Evolutionary conservation across 2,888 invertebrate species (phyloP).

Genomic region (Entomobrya multifasciata): DNA sequence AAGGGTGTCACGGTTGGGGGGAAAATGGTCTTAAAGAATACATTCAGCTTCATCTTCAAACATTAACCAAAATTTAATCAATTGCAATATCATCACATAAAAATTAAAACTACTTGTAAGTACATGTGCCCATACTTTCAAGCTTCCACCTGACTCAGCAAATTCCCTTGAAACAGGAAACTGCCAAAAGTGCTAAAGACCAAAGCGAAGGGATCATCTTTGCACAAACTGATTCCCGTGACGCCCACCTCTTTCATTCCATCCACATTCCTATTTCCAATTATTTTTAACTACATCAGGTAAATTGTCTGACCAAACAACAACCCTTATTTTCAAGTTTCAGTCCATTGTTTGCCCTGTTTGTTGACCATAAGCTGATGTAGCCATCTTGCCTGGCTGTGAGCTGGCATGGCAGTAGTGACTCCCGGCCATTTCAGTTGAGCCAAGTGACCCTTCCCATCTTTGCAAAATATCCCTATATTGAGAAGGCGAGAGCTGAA

Average conservation of each 20-base stretch:
- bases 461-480: constrained; percentile 47
- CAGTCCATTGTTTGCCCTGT: constrained; percentile 72
- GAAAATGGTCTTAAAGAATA: too few relatives aligned
- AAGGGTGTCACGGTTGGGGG: too few relatives aligned
- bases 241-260: constrained; percentile 78
- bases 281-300: constrained; percentile 76
- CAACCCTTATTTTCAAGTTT: constrained; percentile 75
- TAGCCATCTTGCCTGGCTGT: constrained; percentile 76
- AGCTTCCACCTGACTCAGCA: constrained; percentile 74
- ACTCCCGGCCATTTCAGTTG: neutral
- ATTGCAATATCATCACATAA: too few relatives aligned
- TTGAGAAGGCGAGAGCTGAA: constrained; percentile 58
- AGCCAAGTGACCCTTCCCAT: constrained; percentile 4
- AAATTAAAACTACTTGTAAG: too few relatives aligned
- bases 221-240: constrained; percentile 71
- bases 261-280: constrained; percentile 71
- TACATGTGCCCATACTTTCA: too few relatives aligned
- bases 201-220: constrained; percentile 76
- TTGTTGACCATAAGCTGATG: constrained; percentile 78
- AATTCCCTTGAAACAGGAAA: constrained; percentile 76
- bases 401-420: constrained; percentile 70
- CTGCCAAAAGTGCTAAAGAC: constrained; percentile 77
- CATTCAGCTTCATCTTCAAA: too few relatives aligned
- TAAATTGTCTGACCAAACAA: constrained; percentile 75
- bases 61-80: too few relatives aligned